Base-by-base conservation (phyloP, 1,140 invertebrate genomes). In the Drosophila nigrodunni region DNA sequence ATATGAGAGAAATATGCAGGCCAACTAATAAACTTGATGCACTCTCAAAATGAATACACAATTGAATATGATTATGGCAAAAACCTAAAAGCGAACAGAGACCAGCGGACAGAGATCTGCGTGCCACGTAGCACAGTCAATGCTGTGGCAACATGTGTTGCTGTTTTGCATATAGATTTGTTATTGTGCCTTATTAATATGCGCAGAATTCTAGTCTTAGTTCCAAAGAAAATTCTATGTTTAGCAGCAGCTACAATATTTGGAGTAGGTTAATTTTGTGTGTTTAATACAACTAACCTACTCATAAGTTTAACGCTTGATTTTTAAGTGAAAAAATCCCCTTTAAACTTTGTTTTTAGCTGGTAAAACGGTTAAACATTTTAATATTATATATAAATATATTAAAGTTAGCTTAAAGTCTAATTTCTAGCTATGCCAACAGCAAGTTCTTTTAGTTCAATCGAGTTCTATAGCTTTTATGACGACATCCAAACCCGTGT, bases 21-120 rank as follows among this genome's bases (percentile, higher is more conserved):
- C 65, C 71, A 74, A 74, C 65, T 74, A 74, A 69, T 74, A 74
- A 68, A 74, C 65, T 54, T 69, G 65, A 54, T 74, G 65, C 71
- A 60, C 54, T 68, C 47, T 39, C 64, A 49, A 55, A 55, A 71
- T 64, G 68, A 69, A 61, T 69, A 49, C 65, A 54, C 57, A 74
- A 74, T 74, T 74, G 65, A 68, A 68, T 74, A 41, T 60, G 46
- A 13, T 52, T 58, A 41, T 34, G 46, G 58, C 44, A 60, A 30
- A 5, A 30, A 60, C 50, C 30, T 35, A 55, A 55, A 50, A 30
- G 41, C 41, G 57, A 59, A 39, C 6, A 30, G 25, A 30, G 25
- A 30, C 4, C 25, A 5, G 25, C 6, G 25, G 25, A 25, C 25
- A 25, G 25, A 25, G 25, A 30, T 30, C 41, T 30, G 7, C 57